Evolutionary conservation across 2,888 invertebrate species (phyloP), one percentile per base, ranked within the genome.

Genomic region (Leucophora obtusa): DNA sequence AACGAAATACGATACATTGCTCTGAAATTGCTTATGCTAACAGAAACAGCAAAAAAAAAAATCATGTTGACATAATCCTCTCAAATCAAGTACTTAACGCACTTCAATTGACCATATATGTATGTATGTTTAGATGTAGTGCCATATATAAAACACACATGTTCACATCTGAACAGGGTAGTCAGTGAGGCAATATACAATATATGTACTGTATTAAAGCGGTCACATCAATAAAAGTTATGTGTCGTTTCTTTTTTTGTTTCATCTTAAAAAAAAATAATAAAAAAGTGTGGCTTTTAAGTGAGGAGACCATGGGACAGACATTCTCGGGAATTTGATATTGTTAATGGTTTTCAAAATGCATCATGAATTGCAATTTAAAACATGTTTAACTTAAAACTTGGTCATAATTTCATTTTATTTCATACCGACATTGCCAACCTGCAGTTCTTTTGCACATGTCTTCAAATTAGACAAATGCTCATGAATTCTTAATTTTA

Each of bases 51-150:
- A 50, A 28, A 50, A 62, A 53, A 65, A 66, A 54, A 38, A 75
- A 68, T 14, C 75, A 75, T 72, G 75, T 81, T 81, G 80, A 81
- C 80, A 81, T 76, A 76, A 81, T 81, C 80, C 60, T 53, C 62
- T 72, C 62, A 76, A 73, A 69, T 81, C 76, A 72, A 76, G 80
- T 76, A 76, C 68, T 78, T 78, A 78, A 78, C 71, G 77, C 77
- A 78, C 71, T 72, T 78, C 71, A 78, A 72, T 78, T 78, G 77
- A 78, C 80, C 76, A 76, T 69, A 69, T 51, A 66, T 35, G 50
- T n/a, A 21, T 18, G 24, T 11, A 56, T 14, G 38, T 21, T 14
- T 53, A 18, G n/a, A n/a, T n/a, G 38, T 14, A n/a, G 11, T 24
- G 9, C 24, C 24, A 50, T 15, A 24, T 62, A 0, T 28, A 24